Conservation (phyloP, 2,888 invertebrate genomes). For the Sinotaia quadrata region DNA sequence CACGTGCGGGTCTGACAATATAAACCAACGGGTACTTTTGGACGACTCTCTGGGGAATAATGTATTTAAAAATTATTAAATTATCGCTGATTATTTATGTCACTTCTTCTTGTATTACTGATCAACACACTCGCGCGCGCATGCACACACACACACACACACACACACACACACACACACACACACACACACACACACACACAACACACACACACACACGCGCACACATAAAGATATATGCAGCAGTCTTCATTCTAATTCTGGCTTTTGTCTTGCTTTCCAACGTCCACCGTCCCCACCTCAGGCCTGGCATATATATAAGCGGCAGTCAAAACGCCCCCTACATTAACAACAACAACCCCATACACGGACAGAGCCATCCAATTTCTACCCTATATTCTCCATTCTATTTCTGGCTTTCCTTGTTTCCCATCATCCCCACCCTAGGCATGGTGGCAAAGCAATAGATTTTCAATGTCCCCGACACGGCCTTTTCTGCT, state of each 20-base stretch:
- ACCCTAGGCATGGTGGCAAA: background rate
- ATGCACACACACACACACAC: background rate
- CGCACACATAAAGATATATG: background rate
- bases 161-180: background rate
- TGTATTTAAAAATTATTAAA: too few species aligned
- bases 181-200: slow-evolving; percentile 6
- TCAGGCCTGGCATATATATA: too few species aligned
- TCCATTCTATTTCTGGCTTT: background rate
- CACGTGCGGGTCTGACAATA: too few species aligned
- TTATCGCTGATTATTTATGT: too few species aligned
- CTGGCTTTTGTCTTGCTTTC: too few species aligned
- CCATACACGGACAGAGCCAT: background rate
- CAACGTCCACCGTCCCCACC: too few species aligned
- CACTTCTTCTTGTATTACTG: too few species aligned
- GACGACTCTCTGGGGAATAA: too few species aligned
- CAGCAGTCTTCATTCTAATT: too few species aligned
- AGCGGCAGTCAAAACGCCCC: too few species aligned
- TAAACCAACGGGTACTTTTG: too few species aligned
- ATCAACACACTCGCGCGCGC: background rate
- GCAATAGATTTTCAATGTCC: background rate
- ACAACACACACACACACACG: background rate
- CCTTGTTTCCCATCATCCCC: background rate
- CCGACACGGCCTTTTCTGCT: background rate
- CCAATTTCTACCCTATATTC: background rate
- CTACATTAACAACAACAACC: background rate